Percentiles rank a stretch among this genome's conserved stretches.
phyloP scores from a whole-genome alignment of 2,113 vertebrate genomes.

The Hoplias malabaricus region DNA sequence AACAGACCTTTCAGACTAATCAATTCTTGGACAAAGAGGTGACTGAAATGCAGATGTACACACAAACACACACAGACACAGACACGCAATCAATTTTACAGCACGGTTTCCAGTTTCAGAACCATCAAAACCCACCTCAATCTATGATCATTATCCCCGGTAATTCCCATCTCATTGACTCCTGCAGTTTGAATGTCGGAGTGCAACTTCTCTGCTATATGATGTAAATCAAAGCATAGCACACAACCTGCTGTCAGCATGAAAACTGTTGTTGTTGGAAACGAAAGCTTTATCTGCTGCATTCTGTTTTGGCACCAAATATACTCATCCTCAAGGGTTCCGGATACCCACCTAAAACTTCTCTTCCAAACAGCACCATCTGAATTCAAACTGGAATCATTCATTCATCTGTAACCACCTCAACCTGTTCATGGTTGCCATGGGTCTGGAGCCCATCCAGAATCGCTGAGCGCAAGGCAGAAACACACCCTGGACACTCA shows the following conservation, averaged over 20 bases:
- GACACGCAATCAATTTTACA: not conserved
- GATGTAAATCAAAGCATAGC: slow-evolving; percentile 4
- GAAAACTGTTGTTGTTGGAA: not conserved
- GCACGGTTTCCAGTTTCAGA: slow-evolving; percentile 2
- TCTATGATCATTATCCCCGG: slow-evolving; percentile 31
- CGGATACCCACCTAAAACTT: no score
- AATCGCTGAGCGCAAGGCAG: no score
- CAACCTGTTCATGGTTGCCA: no score
- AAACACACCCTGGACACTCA: no score
- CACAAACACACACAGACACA: not conserved
- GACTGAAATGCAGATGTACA: slow-evolving; percentile 1
- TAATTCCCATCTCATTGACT: slow-evolving; percentile 46
- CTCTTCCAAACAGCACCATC: no score
- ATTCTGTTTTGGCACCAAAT: not conserved
- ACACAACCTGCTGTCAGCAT: not conserved
- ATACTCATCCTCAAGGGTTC: not conserved
- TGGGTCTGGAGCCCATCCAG: no score
- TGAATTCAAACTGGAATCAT: not conserved
- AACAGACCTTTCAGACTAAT: slow-evolving; percentile 25
- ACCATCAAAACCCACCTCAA: slow-evolving; percentile 16
- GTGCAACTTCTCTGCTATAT: slow-evolving; percentile 34
- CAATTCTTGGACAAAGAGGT: slow-evolving; percentile 10
- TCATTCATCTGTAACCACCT: no score
- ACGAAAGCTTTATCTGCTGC: not conserved
- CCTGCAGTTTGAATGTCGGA: not conserved